Percentiles rank a stretch among this genome's conserved stretches.
These are phyloP conservation scores for Papilio gigon DNA, from an alignment of 2,888 invertebrate genomes.

Conservation along the genomic window DNA sequence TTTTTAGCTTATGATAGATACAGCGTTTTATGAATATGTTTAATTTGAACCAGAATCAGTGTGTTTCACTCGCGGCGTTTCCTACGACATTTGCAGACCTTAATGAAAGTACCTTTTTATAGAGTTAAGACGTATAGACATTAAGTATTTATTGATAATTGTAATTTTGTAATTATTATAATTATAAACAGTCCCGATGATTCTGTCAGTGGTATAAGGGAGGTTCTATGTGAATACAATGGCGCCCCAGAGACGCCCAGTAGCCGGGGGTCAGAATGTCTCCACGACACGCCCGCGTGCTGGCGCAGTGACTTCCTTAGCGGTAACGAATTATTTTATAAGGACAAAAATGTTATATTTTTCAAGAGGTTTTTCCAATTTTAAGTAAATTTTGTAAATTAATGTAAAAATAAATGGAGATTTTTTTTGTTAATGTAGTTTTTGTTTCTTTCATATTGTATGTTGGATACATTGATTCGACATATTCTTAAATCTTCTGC, in stretches of 20 bases:
- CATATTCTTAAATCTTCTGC: no score
- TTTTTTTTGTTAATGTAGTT: conserved; percentile 71
- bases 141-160: conserved; percentile 80
- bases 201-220: conserved; percentile 15
- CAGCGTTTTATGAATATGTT: background rate
- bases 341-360: conserved; percentile 75
- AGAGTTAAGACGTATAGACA: conserved; percentile 63
- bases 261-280: conserved; percentile 1
- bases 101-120: conserved; percentile 79
- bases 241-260: conserved; percentile 5
- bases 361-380: conserved; percentile 67
- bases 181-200: conserved; percentile 65
- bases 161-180: conserved; percentile 69
- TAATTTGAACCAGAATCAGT: conserved; percentile 33
- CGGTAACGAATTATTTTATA: conserved; percentile 48
- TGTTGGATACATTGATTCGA: no score
- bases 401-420: conserved; percentile 81
- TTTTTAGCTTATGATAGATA: background rate
- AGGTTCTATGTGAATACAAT: conserved; percentile 2
- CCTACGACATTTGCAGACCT: conserved; percentile 66
- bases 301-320: conserved; percentile 20
- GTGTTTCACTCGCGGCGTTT: conserved; percentile 72
- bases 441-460: conserved; percentile 26
- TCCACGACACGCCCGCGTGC: conserved; percentile 27
- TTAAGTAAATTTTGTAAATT: conserved; percentile 77